Evolutionary conservation across 2,797 vertebrate species (phyloP).

Genomic region (Platyrinchus mystaceus): DNA sequence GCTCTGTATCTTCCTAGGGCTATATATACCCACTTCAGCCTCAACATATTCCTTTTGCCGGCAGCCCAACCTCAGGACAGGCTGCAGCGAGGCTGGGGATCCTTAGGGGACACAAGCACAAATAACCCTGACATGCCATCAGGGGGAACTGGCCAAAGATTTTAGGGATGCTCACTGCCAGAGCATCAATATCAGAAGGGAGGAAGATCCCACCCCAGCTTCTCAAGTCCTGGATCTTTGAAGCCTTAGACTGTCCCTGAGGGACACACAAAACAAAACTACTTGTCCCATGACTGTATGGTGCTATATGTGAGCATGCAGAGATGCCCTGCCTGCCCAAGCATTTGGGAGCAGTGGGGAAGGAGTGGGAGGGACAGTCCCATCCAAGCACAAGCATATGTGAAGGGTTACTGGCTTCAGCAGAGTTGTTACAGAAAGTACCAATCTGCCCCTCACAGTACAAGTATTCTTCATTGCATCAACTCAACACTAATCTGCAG

Average conservation of each 20-base stretch:
- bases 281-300: fast-evolving
- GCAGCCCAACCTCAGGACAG: not conserved
- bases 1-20: not conserved
- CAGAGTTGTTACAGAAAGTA: not conserved
- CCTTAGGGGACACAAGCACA: not conserved
- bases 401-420: fast-evolving
- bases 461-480: not conserved
- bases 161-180: not conserved
- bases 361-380: not conserved
- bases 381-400: fast-evolving
- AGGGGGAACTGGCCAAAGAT: not conserved
- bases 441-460: fast-evolving
- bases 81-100: not conserved
- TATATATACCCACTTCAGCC: not conserved
- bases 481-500: not conserved
- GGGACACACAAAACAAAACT: not conserved
- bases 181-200: not conserved
- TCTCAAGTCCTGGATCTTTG: not conserved
- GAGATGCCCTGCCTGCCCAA: not conserved
- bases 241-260: not conserved
- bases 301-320: not conserved
- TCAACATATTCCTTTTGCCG: fast-evolving
- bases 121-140: not conserved
- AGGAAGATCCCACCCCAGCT: not conserved
- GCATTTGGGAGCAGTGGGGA: not conserved